Evolutionary conservation across 2,797 vertebrate genomes (phyloP), one percentile per base, ranked within the genome.

Genomic region (Siniperca obscura): DNA sequence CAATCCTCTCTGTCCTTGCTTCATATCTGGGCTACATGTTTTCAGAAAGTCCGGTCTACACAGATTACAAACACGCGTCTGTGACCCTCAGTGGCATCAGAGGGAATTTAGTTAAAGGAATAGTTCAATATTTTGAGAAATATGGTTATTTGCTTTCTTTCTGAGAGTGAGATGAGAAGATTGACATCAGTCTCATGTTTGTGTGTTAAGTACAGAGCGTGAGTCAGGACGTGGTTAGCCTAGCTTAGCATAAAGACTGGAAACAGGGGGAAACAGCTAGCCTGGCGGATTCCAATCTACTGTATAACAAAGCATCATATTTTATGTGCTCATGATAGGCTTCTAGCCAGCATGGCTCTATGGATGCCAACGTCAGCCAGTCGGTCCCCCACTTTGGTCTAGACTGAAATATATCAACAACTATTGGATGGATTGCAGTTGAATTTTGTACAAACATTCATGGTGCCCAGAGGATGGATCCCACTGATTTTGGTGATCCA

Each of bases 1-100:
- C 76, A 83, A 66, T 86, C 78, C 78, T 74, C 38, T 70, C 17
- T 75, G 79, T 52, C 74, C 70, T 76, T 60, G 78, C 59, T 82
- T 79, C 70, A 86, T 66, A 76, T 86, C 74, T 78, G 48, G 8
- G 50, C 62, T 73, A 8, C 60, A 76, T 82, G 70, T 72, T 86
- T 86, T 77, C 52, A 56, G 34, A 36, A 14, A 67, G 62, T 73
- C 27, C 72, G 48, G 50, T 53, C 53, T 12, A 34, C 38, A 64
- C 13, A 65, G 44, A 76, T 61, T 77, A 55, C 40, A 42, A 53
- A 53, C 22, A 25, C 2, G 8, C 17, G 7, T 44, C 8, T 66
- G 25, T 44, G 59, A 70, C 57, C 57, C 53, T 78, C 34, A 42
- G 11, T 17, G 38, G 56, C 57, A 25, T 56, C 22, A 46, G 34